phyloP scores from a whole-genome alignment of 2,888 invertebrate genomes.

The Hydropsyche betteni region DNA sequence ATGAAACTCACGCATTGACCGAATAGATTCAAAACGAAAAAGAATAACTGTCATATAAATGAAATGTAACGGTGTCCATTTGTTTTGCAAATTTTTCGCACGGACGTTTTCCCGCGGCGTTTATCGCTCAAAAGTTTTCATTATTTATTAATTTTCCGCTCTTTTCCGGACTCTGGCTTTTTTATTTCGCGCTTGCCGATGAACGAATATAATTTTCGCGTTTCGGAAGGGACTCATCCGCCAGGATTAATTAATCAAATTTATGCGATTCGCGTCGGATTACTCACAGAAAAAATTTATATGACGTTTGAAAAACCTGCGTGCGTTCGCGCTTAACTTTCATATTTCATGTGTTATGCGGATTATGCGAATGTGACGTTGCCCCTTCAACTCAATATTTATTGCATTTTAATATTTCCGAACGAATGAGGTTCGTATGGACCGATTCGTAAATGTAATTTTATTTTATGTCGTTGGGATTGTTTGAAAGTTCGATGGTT shows the following conservation, averaged over 20 bases:
- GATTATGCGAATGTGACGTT: too few relatives aligned
- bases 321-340: too few relatives aligned
- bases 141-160: conserved; percentile 21
- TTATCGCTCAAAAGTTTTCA: background rate
- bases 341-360: too few relatives aligned
- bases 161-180: conserved; percentile 1
- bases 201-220: conserved; percentile 4
- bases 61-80: background rate
- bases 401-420: background rate
- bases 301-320: conserved; percentile 9
- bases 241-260: conserved; percentile 21
- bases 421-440: too few relatives aligned
- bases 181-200: background rate
- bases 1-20: too few relatives aligned
- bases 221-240: conserved; percentile 18
- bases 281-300: background rate
- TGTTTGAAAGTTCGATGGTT: too few relatives aligned
- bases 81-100: background rate
- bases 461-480: too few relatives aligned
- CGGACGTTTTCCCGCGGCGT: background rate
- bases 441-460: too few relatives aligned
- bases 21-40: too few relatives aligned
- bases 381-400: background rate
- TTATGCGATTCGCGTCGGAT: conserved; percentile 13
- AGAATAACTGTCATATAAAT: background rate